Conservation (phyloP, 2,888 invertebrate genomes). For the Harpalus rubripes region DNA sequence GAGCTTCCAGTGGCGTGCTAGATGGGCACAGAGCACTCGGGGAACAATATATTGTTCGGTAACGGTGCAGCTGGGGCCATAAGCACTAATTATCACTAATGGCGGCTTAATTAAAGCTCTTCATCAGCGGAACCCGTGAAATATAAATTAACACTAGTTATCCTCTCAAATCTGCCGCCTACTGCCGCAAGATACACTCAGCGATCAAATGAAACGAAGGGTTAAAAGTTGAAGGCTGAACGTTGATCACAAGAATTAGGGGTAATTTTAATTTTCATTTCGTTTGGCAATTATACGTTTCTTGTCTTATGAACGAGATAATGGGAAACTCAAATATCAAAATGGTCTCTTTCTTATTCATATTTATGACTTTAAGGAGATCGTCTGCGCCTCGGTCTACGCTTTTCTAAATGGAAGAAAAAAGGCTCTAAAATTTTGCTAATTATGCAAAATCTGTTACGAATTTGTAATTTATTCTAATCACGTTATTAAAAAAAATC, state of each 20-base stretch:
- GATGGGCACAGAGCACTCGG: background rate
- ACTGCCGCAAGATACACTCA: background rate
- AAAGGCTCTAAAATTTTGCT: too few species aligned
- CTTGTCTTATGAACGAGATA: conserved; percentile 16
- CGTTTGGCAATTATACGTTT: background rate
- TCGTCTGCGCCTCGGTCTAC: too few species aligned
- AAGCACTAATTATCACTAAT: conserved; percentile 64
- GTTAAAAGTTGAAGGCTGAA: background rate
- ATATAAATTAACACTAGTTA: conserved; percentile 63
- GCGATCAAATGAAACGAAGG: conserved; percentile 7
- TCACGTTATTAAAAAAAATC: too few species aligned
- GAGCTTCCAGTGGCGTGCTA: conserved; percentile 9
- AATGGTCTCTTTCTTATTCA: background rate
- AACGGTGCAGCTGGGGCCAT: conserved; percentile 53
- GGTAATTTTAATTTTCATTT: conserved; percentile 9
- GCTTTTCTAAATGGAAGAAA: too few species aligned
- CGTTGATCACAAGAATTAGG: conserved; percentile 12
- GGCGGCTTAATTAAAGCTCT: conserved; percentile 61
- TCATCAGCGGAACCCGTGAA: conserved; percentile 57
- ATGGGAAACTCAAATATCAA: background rate
- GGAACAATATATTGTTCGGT: conserved; percentile 61
- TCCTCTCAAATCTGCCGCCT: conserved; percentile 54
- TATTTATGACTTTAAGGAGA: background rate
- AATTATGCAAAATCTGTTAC: too few species aligned
- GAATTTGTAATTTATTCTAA: too few species aligned